Evolutionary conservation across 23 tunicate genomes (phyloP).

Genomic region (Styela clava): DNA sequence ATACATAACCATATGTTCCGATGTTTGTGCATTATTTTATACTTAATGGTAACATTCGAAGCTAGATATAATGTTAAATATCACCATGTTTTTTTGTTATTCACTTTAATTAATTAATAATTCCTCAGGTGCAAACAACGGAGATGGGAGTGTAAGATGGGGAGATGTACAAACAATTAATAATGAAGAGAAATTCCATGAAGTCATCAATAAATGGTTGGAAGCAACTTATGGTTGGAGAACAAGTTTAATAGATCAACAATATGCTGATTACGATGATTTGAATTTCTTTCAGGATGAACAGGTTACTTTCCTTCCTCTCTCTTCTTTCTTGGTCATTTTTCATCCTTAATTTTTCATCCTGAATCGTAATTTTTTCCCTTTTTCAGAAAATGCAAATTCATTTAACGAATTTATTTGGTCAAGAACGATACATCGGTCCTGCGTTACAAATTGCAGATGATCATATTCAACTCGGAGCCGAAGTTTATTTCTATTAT

Average conservation of each 20-base stretch:
- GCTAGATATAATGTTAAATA: too few relatives aligned
- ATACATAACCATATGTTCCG: too few relatives aligned
- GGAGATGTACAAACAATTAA: constrained; percentile 15
- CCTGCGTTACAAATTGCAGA: constrained; percentile 29
- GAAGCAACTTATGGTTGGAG: constrained; percentile 23
- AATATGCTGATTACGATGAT: constrained; percentile 25
- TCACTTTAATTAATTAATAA: too few relatives aligned
- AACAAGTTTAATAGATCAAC: constrained; percentile 14
- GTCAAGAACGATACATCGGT: constrained; percentile 37
- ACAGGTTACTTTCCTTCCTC: constrained; percentile 5
- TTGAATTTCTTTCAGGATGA: constrained; percentile 24
- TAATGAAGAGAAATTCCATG: constrained; percentile 14
- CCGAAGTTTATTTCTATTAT: constrained; percentile 34
- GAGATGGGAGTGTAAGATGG: constrained; percentile 39
- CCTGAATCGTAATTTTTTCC: too few relatives aligned
- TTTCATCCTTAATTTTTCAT: background rate
- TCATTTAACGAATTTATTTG: constrained; percentile 23
- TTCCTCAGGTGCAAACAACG: constrained; percentile 28
- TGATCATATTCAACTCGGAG: background rate
- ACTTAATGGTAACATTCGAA: too few relatives aligned
- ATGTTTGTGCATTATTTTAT: too few relatives aligned
- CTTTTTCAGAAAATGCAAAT: constrained; percentile 30
- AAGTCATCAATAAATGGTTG: constrained; percentile 14
- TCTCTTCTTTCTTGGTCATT: background rate
- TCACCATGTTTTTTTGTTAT: too few relatives aligned